Evolutionary conservation across 2,113 vertebrate genomes (phyloP).

Genomic region (mouse (Mus musculus)): GRCm39 chr17:79847501-79848000

Average conservation of each 20-base stretch:
- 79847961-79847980: not conserved
- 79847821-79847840: not conserved
- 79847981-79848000: not conserved
- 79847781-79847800: not conserved
- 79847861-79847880: not conserved
- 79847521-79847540: not conserved
- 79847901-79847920: not conserved
- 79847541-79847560: not conserved
- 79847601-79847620: constrained; percentile 21
- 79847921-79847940: not conserved
- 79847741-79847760: constrained; percentile 22
- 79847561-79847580: constrained; percentile 29
- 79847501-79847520: constrained; percentile 37
- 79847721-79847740: constrained; percentile 36
- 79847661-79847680: constrained; percentile 47
- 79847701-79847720: not conserved
- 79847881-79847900: not conserved
- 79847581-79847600: constrained; percentile 27
- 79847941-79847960: not conserved
- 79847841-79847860: not conserved
- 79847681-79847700: not conserved
- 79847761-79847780: not conserved
- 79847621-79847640: not conserved
- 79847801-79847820: not conserved
- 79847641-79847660: not conserved